Percentiles rank a stretch among this genome's conserved stretches.
Conservation (phyloP, 2,113 vertebrate genomes). For the Etia nguti region DNA sequence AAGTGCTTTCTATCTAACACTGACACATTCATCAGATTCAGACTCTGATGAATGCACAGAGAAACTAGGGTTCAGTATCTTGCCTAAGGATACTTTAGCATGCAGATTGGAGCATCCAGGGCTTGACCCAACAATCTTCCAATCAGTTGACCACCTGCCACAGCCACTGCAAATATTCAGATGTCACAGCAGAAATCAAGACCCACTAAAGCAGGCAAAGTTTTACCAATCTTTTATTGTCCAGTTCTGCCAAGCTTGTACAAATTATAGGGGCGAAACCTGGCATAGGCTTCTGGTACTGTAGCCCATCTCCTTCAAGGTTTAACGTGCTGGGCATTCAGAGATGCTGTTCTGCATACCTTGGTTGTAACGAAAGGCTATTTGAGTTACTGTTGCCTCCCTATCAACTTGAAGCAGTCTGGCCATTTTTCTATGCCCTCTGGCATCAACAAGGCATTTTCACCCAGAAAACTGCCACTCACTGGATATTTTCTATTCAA, state of each 20-base stretch:
- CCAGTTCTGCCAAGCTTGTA: background rate
- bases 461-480: background rate
- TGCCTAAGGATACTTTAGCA: too few species aligned
- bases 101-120: too few species aligned
- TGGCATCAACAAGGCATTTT: background rate
- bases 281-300: too few species aligned
- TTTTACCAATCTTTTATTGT: background rate
- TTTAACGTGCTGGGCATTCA: background rate
- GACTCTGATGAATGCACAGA: background rate
- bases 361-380: background rate
- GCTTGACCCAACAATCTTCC: too few species aligned
- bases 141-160: too few species aligned
- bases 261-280: background rate
- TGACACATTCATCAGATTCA: background rate
- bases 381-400: background rate
- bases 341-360: background rate
- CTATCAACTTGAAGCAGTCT: background rate
- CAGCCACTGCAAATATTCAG: too few species aligned
- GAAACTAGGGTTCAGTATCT: background rate
- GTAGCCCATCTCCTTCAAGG: background rate
- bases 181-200: background rate
- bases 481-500: background rate
- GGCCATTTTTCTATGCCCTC: background rate
- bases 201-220: background rate
- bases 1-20: background rate